A percentile compares a stretch with the other conserved stretches of the same genome.
These are phyloP conservation scores for Caenorhabditis imperialis DNA, from an alignment of 2,888 invertebrate species.

Conservation along the genomic window DNA sequence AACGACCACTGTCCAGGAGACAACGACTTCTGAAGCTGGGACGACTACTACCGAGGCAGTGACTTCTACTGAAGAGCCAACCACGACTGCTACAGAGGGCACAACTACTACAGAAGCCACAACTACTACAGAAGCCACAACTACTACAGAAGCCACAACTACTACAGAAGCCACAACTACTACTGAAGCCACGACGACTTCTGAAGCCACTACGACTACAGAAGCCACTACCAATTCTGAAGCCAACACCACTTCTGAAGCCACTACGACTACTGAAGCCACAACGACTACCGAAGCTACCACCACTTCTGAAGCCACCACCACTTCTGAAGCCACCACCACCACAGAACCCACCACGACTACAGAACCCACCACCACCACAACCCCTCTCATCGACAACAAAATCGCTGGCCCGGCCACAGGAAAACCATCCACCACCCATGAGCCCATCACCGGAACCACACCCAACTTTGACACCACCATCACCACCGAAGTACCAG, in stretches of 20 bases:
- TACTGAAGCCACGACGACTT: slow-evolving; percentile 5
- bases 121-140: slow-evolving; percentile 3
- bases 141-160: too few species aligned
- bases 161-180: too few species aligned
- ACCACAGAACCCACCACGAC: neutral
- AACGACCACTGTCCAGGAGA: slow-evolving; percentile 6
- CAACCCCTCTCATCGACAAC: slow-evolving; percentile 20
- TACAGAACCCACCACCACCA: neutral
- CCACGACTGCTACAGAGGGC: slow-evolving; percentile 5
- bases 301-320: neutral
- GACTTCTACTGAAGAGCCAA: slow-evolving; percentile 15
- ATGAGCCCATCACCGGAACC: slow-evolving; percentile 21
- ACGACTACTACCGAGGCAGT: slow-evolving; percentile 1
- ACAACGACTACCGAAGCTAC: slow-evolving; percentile 14
- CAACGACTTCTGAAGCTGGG: slow-evolving; percentile 8
- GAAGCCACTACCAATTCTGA: slow-evolving; percentile 10
- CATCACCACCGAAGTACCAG: neutral
- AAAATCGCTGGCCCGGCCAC: slow-evolving; percentile 46
- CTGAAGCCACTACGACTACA: slow-evolving; percentile 7
- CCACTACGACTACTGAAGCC: slow-evolving; percentile 6
- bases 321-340: slow-evolving; percentile 6
- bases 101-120: slow-evolving; percentile 21
- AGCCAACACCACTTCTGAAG: slow-evolving; percentile 2
- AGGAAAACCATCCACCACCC: slow-evolving; percentile 34
- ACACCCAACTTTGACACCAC: slow-evolving; percentile 32